Evolutionary conservation across 2,888 invertebrate species (phyloP), one percentile per base, ranked within the genome.

Genomic region (Lasioglossum morio): DNA sequence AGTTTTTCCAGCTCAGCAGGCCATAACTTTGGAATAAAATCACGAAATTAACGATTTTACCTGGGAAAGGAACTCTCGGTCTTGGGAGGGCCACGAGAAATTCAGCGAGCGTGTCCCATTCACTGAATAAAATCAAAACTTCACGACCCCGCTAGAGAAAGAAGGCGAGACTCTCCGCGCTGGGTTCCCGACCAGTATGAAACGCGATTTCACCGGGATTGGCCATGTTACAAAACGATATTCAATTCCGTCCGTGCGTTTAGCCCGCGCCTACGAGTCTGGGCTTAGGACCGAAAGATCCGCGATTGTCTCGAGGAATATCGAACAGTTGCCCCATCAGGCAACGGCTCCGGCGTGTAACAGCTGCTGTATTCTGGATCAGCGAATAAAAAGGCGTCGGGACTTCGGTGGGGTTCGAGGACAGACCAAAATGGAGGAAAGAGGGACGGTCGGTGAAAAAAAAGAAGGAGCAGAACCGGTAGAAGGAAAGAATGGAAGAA

Each of bases 311-410:
- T 80, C 82, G 66, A 34, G 37, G 89, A 90, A 91, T 91, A 91
- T 91, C 90, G 91, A 88, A 73, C 83, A 87, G 83, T 82, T 75
- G 83, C 75, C 87, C 80, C 82, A 87, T 87, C 88, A 75, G 80
- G 63, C 75, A 57, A n/a, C 53, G 27, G 60, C 70, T 74, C 78
- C 69, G 63, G 27, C 70, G 37, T 78, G 91, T 86, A 91, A 87
- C 91, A 90, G 90, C 91, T 91, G 91, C 90, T 78, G 85, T 82
- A 82, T 87, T 86, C 85, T 72, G 81, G 82, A 84, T 85, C 78
- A 82, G 75, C 77, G 83, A 87, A 84, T 79, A 88, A 83, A 82
- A 88, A 83, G 88, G 46, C 69, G 76, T n/a, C 43, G 69, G 57
- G n/a, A 12, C 23, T 69, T 12, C 69, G 23, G 37, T 4, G 16